Base-by-base conservation (phyloP, 1,140 invertebrate genomes). In the Zophobas morio region DNA sequence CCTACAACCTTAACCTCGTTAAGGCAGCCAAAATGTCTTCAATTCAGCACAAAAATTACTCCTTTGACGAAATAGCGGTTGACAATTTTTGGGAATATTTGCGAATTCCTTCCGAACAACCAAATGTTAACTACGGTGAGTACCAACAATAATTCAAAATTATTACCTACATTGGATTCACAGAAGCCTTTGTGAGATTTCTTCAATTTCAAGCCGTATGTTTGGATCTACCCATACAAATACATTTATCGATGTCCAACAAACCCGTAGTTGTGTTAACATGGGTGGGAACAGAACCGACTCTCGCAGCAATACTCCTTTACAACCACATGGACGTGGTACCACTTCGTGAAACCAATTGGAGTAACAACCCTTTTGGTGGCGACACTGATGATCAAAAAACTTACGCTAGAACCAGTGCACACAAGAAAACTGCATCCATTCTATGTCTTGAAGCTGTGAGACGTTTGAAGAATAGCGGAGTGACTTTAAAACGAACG, bases 281-380 rank as follows among this genome's bases (percentile, higher is more conserved):
- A 54, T 96, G 95, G 93, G 81, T 86, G 74, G 96, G 96, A 40
- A 88, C 85, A 0, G 85, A 95, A 2, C 93, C 95, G 0, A 81
- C 87, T 0, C 84, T 94, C 56, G 90, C 92, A 0, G 88, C 93
- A 0, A 88, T 98, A 35, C 82, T 98, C 35, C 89, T 98, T 0
- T 97, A 98, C 85, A 97, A 95, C 1, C 96, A 98, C 81, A 98
- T 95, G 90, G 96, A 98, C 87, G 96, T 98, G 32, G 97, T 98
- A 1, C 96, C 97, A 2, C 96, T 97, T 0, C 96, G 93, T 86
- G 88, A 90, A 74, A 88, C 91, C 76, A 90, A 88, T 72, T 92
- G 91, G 91, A 89, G 84, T 0, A 86, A 90, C 78, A 87, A 89
- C 8, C 95, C 95, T 1, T 97, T 96, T 84, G 90, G 86, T 46